Conservation (phyloP, 2,113 vertebrate genomes). For the Myxocyprinus asiaticus region DNA sequence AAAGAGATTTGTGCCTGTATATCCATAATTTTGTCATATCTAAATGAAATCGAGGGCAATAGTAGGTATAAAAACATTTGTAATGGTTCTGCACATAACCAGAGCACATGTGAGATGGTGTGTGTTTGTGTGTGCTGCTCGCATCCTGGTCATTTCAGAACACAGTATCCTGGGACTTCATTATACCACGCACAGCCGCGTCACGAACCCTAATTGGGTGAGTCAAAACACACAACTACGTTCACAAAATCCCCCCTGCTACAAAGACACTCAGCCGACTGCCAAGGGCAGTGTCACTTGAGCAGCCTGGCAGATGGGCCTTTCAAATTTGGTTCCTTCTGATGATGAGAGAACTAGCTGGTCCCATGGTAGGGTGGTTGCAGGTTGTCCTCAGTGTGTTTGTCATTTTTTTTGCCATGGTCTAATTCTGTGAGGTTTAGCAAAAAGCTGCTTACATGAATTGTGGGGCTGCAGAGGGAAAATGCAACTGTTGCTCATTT, state of each 20-base stretch:
- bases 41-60: too few species aligned
- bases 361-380: neutral
- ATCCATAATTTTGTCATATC: too few species aligned
- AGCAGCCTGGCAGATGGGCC: slow-evolving; percentile 25
- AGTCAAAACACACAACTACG: slow-evolving; percentile 46
- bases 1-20: too few species aligned
- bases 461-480: neutral
- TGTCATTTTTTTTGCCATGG: neutral
- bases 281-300: slow-evolving; percentile 44
- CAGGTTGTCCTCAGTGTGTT: neutral
- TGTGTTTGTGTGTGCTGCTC: slow-evolving; percentile 32
- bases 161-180: slow-evolving; percentile 52
- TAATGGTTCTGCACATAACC: neutral
- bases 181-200: slow-evolving; percentile 41
- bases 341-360: neutral
- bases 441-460: neutral
- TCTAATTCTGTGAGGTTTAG: neutral
- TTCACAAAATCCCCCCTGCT: slow-evolving; percentile 23
- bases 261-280: slow-evolving; percentile 52
- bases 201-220: slow-evolving; percentile 46
- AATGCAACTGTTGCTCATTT: neutral
- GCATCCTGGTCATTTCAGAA: slow-evolving; percentile 41
- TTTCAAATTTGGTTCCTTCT: neutral
- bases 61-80: too few species aligned
- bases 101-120: neutral